Percentiles rank a stretch among this genome's conserved stretches.
phyloP scores from a whole-genome alignment of 1,140 invertebrate species.

The Macrostomum lignano region DNA sequence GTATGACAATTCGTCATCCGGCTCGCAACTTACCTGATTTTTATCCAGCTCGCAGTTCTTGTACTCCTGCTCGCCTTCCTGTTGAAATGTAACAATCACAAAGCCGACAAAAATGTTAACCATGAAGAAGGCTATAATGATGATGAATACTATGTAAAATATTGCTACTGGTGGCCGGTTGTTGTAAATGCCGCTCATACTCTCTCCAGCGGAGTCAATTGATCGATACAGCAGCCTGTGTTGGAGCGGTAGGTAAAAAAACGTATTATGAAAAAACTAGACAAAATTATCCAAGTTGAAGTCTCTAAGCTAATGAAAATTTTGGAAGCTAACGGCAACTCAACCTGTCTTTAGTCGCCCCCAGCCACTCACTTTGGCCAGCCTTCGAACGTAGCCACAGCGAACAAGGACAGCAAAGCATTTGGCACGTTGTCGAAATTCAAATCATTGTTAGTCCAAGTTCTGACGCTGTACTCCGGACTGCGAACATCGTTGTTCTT shows the following conservation, averaged over 20 bases:
- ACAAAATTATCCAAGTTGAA: slow-evolving; percentile 1
- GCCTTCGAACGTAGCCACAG: slow-evolving; percentile 94
- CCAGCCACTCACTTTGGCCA: slow-evolving; percentile 57
- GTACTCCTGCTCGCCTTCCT: slow-evolving; percentile 97
- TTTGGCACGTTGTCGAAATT: slow-evolving; percentile 90
- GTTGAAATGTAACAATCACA: slow-evolving; percentile 91
- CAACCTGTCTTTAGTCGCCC: too few species aligned
- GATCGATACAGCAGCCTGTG: slow-evolving; percentile 63
- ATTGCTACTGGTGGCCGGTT: slow-evolving; percentile 81
- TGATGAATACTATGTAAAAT: slow-evolving; percentile 98
- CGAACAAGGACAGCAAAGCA: slow-evolving; percentile 94
- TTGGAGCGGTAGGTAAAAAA: slow-evolving; percentile 16
- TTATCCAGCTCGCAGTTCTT: slow-evolving; percentile 98
- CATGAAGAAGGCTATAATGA: slow-evolving; percentile 60
- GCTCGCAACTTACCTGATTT: slow-evolving; percentile 42
- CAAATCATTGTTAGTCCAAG: slow-evolving; percentile 57
- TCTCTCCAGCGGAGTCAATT: slow-evolving; percentile 82
- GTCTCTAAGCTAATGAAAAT: too few species aligned
- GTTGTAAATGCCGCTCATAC: slow-evolving; percentile 80
- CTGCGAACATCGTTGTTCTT: slow-evolving; percentile 51
- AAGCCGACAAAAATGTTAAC: slow-evolving; percentile 99
- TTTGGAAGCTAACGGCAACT: too few species aligned
- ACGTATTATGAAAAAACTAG: not conserved
- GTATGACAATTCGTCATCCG: too few species aligned
- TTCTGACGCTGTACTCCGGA: slow-evolving; percentile 39